A percentile compares a stretch with the other conserved stretches of the same genome.
These are phyloP conservation scores for Pachyramphus minor DNA, from an alignment of 2,113 vertebrate genomes.

Conservation along the genomic window DNA sequence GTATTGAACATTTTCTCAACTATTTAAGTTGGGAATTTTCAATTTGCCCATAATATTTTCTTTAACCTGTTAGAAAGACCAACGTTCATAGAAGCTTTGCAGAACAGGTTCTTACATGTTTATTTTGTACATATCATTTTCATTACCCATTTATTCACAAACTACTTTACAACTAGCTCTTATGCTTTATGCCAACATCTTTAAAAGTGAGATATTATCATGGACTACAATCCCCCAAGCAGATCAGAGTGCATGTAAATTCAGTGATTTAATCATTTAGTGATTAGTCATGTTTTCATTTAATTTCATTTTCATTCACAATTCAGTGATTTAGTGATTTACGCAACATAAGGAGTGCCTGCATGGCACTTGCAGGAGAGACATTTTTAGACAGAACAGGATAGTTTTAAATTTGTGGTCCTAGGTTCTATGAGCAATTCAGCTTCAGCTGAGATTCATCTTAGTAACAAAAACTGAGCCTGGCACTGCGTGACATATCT, in stretches of 20 bases:
- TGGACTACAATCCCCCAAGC: not conserved
- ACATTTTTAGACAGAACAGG: not conserved
- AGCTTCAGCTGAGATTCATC: not conserved
- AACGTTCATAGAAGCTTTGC: not conserved
- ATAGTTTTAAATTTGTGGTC: not conserved
- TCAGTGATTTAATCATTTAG: not conserved
- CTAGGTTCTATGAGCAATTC: not conserved
- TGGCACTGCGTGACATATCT: not conserved
- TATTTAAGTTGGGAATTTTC: not conserved
- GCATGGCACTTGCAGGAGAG: rapidly evolving
- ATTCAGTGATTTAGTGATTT: too few species aligned
- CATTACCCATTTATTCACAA: not conserved
- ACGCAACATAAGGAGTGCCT: not conserved
- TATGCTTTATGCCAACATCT: not conserved
- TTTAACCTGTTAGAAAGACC: not conserved
- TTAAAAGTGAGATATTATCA: not conserved
- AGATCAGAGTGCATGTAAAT: not conserved
- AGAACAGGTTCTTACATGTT: not conserved
- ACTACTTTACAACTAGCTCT: not conserved
- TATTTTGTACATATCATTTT: not conserved
- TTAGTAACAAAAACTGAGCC: not conserved
- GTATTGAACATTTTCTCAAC: not conserved
- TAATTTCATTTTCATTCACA: too few species aligned
- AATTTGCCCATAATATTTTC: not conserved
- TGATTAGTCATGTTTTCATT: too few species aligned